phyloP scores from a whole-genome alignment of 30 jellyfish, hydroid and myxozoan species.

The Aurelia sp. region DNA sequence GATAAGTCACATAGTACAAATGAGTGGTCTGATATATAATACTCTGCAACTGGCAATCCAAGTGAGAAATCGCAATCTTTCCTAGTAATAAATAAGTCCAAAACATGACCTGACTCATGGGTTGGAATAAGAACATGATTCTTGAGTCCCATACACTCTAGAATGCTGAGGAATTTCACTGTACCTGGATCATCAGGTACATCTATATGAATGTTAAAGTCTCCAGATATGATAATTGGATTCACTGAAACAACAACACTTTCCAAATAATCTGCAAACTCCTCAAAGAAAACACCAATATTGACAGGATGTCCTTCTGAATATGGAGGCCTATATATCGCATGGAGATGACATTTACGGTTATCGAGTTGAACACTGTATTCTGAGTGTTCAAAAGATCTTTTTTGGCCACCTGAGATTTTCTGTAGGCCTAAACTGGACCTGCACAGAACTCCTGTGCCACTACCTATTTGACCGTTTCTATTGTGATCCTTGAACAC shows the following conservation, averaged over 20 bases:
- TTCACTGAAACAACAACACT: slow-evolving; percentile 24
- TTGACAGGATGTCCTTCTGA: slow-evolving; percentile 35
- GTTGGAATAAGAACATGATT: slow-evolving; percentile 44
- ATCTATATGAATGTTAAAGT: slow-evolving; percentile 38
- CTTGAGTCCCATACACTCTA: slow-evolving; percentile 28
- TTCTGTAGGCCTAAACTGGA: slow-evolving; percentile 12
- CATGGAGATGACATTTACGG: slow-evolving; percentile 23
- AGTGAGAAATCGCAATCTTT: slow-evolving; percentile 44
- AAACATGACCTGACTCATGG: slow-evolving; percentile 52
- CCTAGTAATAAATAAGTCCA: slow-evolving; percentile 39
- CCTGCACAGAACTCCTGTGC: slow-evolving; percentile 44
- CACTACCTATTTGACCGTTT: slow-evolving; percentile 29
- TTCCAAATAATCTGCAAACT: slow-evolving; percentile 34
- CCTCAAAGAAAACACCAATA: slow-evolving; percentile 3
- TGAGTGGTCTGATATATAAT: slow-evolving; percentile 40
- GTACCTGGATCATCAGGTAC: slow-evolving; percentile 28
- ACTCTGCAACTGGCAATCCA: slow-evolving; percentile 46
- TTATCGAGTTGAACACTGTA: slow-evolving; percentile 8
- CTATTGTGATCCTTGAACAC: slow-evolving; percentile 29
- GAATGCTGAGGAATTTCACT: not conserved
- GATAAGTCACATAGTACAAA: slow-evolving; percentile 1
- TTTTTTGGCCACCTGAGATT: slow-evolving; percentile 14
- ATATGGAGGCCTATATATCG: slow-evolving; percentile 23
- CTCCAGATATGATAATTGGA: slow-evolving; percentile 39
- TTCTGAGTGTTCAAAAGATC: slow-evolving; percentile 57